Percentiles rank a stretch among this genome's conserved stretches.
Conservation (phyloP, 1,140 invertebrate species). For the Agrypnia vestita region DNA sequence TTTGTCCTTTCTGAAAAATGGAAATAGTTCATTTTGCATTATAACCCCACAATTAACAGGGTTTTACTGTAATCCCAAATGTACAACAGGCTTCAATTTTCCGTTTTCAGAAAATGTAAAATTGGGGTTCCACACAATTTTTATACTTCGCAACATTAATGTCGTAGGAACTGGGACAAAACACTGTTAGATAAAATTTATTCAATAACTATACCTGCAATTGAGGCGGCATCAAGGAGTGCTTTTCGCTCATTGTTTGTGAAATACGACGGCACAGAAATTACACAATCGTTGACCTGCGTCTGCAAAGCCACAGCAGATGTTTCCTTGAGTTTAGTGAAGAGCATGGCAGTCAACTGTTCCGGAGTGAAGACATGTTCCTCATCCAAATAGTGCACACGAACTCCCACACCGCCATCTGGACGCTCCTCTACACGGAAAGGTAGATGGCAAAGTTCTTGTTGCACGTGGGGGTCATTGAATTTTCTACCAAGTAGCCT, state of each 20-base stretch:
- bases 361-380: conserved; percentile 92
- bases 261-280: conserved; percentile 95
- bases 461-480: conserved; percentile 89
- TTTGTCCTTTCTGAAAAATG: too few relatives aligned
- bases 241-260: conserved; percentile 95
- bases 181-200: too few relatives aligned
- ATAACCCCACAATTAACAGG: too few relatives aligned
- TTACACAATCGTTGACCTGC: conserved; percentile 97
- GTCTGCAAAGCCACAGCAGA: conserved; percentile 90
- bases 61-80: too few relatives aligned
- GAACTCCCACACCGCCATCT: conserved; percentile 85
- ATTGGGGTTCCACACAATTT: too few relatives aligned
- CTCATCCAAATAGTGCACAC: conserved; percentile 92
- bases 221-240: conserved; percentile 90
- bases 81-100: too few relatives aligned
- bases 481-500: conserved; percentile 90
- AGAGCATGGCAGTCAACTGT: conserved; percentile 94
- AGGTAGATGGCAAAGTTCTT: conserved; percentile 84
- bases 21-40: too few relatives aligned
- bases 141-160: too few relatives aligned
- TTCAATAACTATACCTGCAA: conserved; percentile 75
- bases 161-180: too few relatives aligned
- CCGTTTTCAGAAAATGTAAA: too few relatives aligned
- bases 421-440: conserved; percentile 81
- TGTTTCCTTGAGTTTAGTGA: conserved; percentile 96